phyloP scores from a whole-genome alignment of 2,797 vertebrate species.

The Hypotaenidia philippensis region DNA sequence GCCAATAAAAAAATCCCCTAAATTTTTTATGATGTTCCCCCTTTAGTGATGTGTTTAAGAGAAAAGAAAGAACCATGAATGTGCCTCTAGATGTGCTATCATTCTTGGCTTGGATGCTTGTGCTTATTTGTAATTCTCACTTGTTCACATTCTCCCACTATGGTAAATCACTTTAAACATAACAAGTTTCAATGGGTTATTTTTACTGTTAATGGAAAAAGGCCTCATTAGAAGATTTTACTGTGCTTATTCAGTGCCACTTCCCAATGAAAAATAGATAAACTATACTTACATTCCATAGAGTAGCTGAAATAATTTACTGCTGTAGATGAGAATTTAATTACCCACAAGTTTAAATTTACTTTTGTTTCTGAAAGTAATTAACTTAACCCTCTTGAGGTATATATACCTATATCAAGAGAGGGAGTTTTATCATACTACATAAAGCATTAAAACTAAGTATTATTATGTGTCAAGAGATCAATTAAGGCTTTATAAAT shows the following conservation, averaged over 20 bases:
- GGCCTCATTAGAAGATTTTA: background rate
- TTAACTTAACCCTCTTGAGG: background rate
- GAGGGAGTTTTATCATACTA: background rate
- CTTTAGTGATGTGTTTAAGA: background rate
- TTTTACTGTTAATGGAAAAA: background rate
- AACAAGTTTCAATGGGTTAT: background rate
- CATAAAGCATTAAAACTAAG: background rate
- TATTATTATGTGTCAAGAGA: background rate
- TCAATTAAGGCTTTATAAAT: background rate
- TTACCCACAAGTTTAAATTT: background rate
- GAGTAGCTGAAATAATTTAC: background rate
- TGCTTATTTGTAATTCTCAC: background rate
- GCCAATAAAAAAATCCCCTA: background rate
- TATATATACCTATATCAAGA: background rate
- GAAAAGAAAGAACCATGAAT: background rate
- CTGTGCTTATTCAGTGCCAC: background rate
- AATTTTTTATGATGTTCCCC: background rate
- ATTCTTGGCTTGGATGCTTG: background rate
- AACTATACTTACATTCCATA: background rate
- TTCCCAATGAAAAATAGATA: background rate
- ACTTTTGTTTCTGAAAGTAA: constrained; percentile 17
- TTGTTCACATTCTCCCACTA: background rate
- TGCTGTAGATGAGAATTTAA: background rate
- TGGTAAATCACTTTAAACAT: background rate
- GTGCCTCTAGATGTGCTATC: background rate